Base-by-base conservation (phyloP, 30 jellyfish, hydroid and myxozoan species). In the Sanderia malayensis region DNA sequence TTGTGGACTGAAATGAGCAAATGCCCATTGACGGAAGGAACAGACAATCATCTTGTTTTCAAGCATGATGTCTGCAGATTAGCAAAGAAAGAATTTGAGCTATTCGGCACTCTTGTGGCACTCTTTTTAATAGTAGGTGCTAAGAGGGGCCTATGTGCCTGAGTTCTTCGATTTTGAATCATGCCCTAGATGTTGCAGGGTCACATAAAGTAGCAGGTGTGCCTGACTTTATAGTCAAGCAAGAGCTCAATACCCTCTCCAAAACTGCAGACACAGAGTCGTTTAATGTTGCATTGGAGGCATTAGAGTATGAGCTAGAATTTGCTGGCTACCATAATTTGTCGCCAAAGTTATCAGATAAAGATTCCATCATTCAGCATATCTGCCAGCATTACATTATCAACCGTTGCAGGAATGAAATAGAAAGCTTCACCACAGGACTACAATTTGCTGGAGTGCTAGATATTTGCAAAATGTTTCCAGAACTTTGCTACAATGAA, bases 301-400 rank as follows among this genome's bases (percentile, higher is more conserved):
- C 64, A 49, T 49, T 49, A 49, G 64, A 49, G 64, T 15, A 49
- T 49, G 64, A 49, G 64, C 64, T 49, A 9, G 64, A 49, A 49
- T 49, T 49, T 49, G 64, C 64, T 49, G 64, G 64, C 64, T 49
- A 49, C 64, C 64, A 49, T 49, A 49, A 49, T 49, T 49, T 49
- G 64, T 9, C 64, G 18, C 64, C 64, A 49, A 49, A 49, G 64
- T 49, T 49, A 49, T 4, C 64, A 49, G 64, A 49, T 49, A 49
- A 49, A 49, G 64, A 19, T 49, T 11, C 27, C 64, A 49, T 49
- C 27, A 24, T 49, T 49, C 64, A 49, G 64, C 64, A 49, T 49
- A 24, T 49, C 64, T 49, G 64, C 64, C 64, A 49, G 64, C 64
- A 49, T 19, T 49, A 49, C 24, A 49, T 49, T 18, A 19, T 49